Base-by-base conservation (phyloP, 2,888 invertebrate species). In the Eupithecia centaureata region DNA sequence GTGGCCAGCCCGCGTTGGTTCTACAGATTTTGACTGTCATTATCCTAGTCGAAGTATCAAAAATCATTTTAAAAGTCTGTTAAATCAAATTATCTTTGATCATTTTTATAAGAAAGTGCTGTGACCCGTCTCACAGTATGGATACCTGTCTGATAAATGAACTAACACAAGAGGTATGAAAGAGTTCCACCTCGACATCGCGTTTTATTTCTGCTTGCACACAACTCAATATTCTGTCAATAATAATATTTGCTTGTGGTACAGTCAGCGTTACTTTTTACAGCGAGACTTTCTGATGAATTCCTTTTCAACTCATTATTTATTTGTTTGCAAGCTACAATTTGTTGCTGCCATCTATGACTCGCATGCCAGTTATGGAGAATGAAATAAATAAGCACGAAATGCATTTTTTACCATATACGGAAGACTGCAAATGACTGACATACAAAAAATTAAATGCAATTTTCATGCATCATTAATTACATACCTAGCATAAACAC, bases 211-310 rank as follows among this genome's bases (percentile, higher is more conserved):
- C 83, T 85, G 83, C 74, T 76, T 77, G 78, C 75, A 79, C 82
- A 82, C 80, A 81, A 84, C 85, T 87, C 86, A 85, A 87, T 89
- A 86, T 86, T 81, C 79, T 84, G 83, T 86, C 87, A 86, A 85
- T 79, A 76, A 78, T 86, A 84, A 82, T 75, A 80, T 80, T 79
- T 75, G 78, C 78, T 78, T 1, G 30, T 5, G 10, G 57, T 68
- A 68, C 51, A 64, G 47, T 38, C 64, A 38, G 22, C 52, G 13
- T 57, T 30, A 51, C n/a, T n/a, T n/a, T n/a, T n/a, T n/a, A n/a
- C n/a, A n/a, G n/a, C n/a, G n/a, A n/a, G n/a, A n/a, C n/a, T n/a
- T n/a, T n/a, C n/a, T n/a, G n/a, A n/a, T n/a, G n/a, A n/a, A n/a
- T n/a, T n/a, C n/a, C n/a, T n/a, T n/a, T n/a, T n/a, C n/a, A n/a